Evolutionary conservation across 1,140 invertebrate species (phyloP).

Genomic region (Aphelenchoides fujianensis): DNA sequence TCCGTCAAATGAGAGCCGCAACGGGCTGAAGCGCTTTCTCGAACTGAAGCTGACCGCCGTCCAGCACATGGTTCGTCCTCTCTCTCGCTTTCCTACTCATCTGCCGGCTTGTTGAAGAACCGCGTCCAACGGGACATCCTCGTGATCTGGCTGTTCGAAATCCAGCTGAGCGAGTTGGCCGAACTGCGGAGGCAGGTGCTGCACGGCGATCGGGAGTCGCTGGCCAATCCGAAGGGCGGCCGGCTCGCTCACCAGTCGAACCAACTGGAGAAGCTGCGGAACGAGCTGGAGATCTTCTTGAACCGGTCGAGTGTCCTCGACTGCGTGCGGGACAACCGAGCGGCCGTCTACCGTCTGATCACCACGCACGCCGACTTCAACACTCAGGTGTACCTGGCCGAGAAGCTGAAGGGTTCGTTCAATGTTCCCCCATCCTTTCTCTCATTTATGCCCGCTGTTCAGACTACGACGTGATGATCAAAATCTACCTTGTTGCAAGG

Average conservation of each 20-base stretch:
- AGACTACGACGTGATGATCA: slow-evolving; percentile 40
- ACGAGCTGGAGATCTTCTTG: slow-evolving; percentile 40
- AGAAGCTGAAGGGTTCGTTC: slow-evolving; percentile 22
- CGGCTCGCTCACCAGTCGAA: slow-evolving; percentile 14
- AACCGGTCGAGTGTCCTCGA: slow-evolving; percentile 33
- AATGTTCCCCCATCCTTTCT: slow-evolving; percentile 17
- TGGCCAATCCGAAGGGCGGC: background rate
- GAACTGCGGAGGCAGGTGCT: slow-evolving; percentile 26
- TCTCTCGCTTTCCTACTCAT: background rate
- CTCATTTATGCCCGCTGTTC: too few relatives aligned
- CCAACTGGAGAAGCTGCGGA: slow-evolving; percentile 28
- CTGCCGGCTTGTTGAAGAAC: slow-evolving; percentile 33
- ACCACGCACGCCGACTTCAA: slow-evolving; percentile 43
- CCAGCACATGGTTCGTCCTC: background rate
- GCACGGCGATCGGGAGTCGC: background rate
- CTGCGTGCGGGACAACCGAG: slow-evolving; percentile 30
- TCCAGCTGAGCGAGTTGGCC: slow-evolving; percentile 41
- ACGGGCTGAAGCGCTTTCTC: slow-evolving; percentile 39
- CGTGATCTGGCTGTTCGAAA: slow-evolving; percentile 44
- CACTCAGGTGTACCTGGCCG: slow-evolving; percentile 41
- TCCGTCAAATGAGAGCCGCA: slow-evolving; percentile 25
- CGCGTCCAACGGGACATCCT: slow-evolving; percentile 38
- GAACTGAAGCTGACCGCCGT: slow-evolving; percentile 29
- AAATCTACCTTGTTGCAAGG: slow-evolving; percentile 36
- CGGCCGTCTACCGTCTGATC: slow-evolving; percentile 41